Evolutionary conservation across 1,140 invertebrate genomes (phyloP).

Genomic region (Leptinotarsa texana): DNA sequence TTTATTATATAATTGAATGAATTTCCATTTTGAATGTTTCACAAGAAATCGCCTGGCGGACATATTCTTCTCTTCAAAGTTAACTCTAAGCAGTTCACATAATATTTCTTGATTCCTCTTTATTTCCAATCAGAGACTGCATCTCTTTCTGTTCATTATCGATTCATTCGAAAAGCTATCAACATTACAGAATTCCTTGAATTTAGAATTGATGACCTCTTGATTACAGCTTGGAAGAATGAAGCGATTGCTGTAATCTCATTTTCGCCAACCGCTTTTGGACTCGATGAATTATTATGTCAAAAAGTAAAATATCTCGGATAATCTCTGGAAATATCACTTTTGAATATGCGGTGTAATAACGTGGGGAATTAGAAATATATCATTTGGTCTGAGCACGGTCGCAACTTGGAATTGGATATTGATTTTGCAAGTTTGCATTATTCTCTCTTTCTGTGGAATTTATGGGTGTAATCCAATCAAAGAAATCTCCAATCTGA

Average conservation of each 20-base stretch:
- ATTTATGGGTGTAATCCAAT: background rate
- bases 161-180: too few relatives aligned
- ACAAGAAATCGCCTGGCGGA: too few relatives aligned
- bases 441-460: background rate
- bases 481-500: too few relatives aligned
- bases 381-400: background rate
- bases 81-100: too few relatives aligned
- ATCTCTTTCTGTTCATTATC: too few relatives aligned
- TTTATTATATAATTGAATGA: too few relatives aligned
- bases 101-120: too few relatives aligned
- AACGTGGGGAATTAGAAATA: conserved; percentile 8
- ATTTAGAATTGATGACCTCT: too few relatives aligned
- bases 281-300: background rate
- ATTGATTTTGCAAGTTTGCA: conserved; percentile 3
- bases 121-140: too few relatives aligned
- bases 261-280: background rate
- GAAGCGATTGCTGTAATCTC: background rate
- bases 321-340: conserved; percentile 6
- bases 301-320: conserved; percentile 8
- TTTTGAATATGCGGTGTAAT: background rate
- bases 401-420: background rate
- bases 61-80: too few relatives aligned
- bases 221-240: background rate
- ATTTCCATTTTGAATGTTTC: too few relatives aligned
- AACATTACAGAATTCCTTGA: too few relatives aligned